Base-by-base conservation (phyloP, 2,797 vertebrate genomes). In the Periparus ater region DNA sequence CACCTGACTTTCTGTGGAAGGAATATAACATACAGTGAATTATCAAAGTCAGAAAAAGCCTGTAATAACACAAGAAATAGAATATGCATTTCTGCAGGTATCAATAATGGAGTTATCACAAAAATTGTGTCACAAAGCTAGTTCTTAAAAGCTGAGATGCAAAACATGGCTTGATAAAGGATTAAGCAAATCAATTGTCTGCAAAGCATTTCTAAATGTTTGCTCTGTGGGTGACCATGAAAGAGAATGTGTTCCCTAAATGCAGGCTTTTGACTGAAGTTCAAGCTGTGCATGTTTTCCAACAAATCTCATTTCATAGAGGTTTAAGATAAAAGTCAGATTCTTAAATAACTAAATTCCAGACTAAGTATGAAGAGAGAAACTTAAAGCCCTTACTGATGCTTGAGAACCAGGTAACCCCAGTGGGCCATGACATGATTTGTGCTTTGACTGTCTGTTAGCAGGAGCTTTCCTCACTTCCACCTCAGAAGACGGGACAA, bases 1-100 rank as follows among this genome's bases (percentile, higher is more conserved):
- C 53, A 95, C 62, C 82, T 81, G 89, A 83, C 73, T 94, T 96
- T 80, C 84, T 88, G 65, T 61, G 54, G 82, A 95, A 73, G 84
- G 88, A 18, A 23, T n/a, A 75, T 66, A 95, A 94, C 60, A 74
- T 40, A 88, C 32, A 84, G 72, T 11, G 20, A 66, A 75, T 54
- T 34, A 51, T 36, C 18, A 26, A 13, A 32, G 54, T 13, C 63
- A 60, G 36, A 22, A 58, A 40, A 72, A 15, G 16, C 26, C 68
- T 38, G 27, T 14, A 13, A 22, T 80, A 60, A 54, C 26, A 38
- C n/a, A 72, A 58, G 23, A 78, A 68, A 50, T 2, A 4, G 11
- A n/a, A 7, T 14, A 17, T 1, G 0, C 60, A 72, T 38, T 79
- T 63, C 55, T 51, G 36, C 23, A 42, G 17, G 11, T 58, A 67